Evolutionary conservation across 2,797 vertebrate genomes (phyloP).

Genomic region (Arrhamphus sclerolepis): DNA sequence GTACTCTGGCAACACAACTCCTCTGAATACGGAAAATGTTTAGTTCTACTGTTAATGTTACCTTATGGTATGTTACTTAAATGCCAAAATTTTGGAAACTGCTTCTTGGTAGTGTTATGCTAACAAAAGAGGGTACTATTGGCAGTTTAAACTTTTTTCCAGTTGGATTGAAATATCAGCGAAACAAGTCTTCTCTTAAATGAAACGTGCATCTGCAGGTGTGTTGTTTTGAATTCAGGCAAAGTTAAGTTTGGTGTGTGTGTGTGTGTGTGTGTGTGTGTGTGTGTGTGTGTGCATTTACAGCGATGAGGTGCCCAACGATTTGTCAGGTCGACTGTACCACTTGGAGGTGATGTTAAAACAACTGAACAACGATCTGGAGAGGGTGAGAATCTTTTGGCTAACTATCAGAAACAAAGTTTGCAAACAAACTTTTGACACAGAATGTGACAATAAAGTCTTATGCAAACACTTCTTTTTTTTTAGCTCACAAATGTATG

Average conservation of each 20-base stretch:
- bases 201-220: no score
- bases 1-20: not conserved
- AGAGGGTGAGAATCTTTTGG: conserved; percentile 79
- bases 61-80: conserved; percentile 31
- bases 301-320: conserved; percentile 84
- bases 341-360: conserved; percentile 92
- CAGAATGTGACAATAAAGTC: not conserved
- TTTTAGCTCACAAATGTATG: not conserved
- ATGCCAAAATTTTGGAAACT: not conserved
- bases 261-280: conserved; percentile 50
- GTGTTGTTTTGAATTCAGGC: conserved; percentile 8
- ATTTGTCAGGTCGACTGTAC: conserved; percentile 87
- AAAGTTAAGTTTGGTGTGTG: conserved; percentile 23
- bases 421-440: not conserved
- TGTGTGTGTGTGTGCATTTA: conserved; percentile 45
- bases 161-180: no score
- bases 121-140: not conserved
- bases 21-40: no score
- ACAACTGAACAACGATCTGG: conserved; percentile 90
- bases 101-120: not conserved
- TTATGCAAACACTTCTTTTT: no score
- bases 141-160: no score
- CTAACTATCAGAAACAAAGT: not conserved
- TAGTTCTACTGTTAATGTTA: not conserved
- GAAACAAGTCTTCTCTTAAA: no score